Percentiles rank a stretch among this genome's conserved stretches.
Conservation (phyloP, 2,113 vertebrate genomes). For the Tragelaphus strepsiceros region DNA sequence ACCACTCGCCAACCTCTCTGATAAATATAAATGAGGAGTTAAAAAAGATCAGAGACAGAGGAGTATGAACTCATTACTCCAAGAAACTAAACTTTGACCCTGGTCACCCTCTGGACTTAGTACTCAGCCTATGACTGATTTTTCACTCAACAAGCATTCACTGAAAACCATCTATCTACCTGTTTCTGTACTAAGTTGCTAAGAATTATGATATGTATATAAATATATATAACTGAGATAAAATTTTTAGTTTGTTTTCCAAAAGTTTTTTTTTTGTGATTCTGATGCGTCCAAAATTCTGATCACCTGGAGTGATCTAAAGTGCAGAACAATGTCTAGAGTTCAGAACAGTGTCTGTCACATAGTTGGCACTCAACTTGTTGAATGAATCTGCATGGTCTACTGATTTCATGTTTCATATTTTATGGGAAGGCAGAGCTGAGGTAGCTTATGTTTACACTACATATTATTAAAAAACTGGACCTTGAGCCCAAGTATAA, state of each 20-base stretch:
- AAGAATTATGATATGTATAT: not conserved
- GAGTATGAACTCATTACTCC: not conserved
- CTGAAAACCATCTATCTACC: not conserved
- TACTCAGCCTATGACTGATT: slow-evolving; percentile 4
- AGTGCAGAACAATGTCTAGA: not conserved
- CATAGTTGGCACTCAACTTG: not conserved
- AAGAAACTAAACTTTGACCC: slow-evolving; percentile 50
- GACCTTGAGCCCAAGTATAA: not conserved
- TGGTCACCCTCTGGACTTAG: slow-evolving; percentile 32
- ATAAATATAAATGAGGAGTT: not conserved
- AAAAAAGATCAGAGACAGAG: not conserved
- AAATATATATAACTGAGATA: not conserved
- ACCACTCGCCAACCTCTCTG: not conserved
- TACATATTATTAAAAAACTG: not conserved
- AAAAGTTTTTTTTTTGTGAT: not conserved
- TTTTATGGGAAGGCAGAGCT: slow-evolving; percentile 13
- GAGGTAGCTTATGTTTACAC: not conserved
- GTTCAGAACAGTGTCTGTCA: not conserved
- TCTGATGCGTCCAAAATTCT: not conserved
- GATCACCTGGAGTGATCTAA: not conserved
- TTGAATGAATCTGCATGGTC: not conserved
- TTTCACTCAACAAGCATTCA: slow-evolving; percentile 37
- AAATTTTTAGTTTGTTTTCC: slow-evolving; percentile 6
- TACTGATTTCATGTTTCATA: not conserved
- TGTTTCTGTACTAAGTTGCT: not conserved